A percentile compares a stretch with the other conserved stretches of the same genome.
These are phyloP conservation scores for Sinocyclocheilus anophthalmus DNA, from an alignment of 2,113 vertebrate species.

Conservation along the genomic window DNA sequence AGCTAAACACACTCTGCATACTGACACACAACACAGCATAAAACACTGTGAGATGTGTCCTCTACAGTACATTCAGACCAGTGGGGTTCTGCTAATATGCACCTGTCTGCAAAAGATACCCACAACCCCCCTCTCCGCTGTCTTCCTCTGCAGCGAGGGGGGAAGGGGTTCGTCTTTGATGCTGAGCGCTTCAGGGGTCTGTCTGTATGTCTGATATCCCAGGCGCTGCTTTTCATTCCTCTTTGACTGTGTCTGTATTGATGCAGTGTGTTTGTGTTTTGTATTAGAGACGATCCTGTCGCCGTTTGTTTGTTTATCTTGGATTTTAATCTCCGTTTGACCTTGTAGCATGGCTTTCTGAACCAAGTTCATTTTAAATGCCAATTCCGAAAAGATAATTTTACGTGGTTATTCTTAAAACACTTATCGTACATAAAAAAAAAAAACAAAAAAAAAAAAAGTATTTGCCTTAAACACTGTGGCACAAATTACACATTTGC, in stretches of 20 bases:
- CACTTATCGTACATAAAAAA: not conserved
- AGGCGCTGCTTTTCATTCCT: conserved; percentile 25
- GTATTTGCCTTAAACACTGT: not conserved
- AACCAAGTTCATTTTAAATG: not conserved
- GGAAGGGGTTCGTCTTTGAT: conserved; percentile 33
- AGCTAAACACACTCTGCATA: not conserved
- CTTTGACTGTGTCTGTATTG: conserved; percentile 19
- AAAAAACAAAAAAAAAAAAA: not conserved
- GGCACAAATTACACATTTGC: too few relatives aligned
- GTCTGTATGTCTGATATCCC: conserved; percentile 36
- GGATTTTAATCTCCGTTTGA: not conserved
- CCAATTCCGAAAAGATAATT: not conserved
- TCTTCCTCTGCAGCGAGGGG: not conserved
- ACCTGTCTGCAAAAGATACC: conserved; percentile 14
- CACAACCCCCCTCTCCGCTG: not conserved
- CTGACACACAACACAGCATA: conserved; percentile 11
- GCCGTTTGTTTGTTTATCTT: not conserved
- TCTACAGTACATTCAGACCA: not conserved
- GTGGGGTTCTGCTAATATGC: conserved; percentile 14
- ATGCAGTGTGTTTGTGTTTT: not conserved
- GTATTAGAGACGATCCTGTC: not conserved
- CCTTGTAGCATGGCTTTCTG: not conserved
- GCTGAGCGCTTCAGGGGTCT: conserved; percentile 12
- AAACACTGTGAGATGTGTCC: not conserved
- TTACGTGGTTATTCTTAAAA: not conserved